phyloP scores from a whole-genome alignment of 2,113 vertebrate genomes.

The Oncorhynchus nerka region DNA sequence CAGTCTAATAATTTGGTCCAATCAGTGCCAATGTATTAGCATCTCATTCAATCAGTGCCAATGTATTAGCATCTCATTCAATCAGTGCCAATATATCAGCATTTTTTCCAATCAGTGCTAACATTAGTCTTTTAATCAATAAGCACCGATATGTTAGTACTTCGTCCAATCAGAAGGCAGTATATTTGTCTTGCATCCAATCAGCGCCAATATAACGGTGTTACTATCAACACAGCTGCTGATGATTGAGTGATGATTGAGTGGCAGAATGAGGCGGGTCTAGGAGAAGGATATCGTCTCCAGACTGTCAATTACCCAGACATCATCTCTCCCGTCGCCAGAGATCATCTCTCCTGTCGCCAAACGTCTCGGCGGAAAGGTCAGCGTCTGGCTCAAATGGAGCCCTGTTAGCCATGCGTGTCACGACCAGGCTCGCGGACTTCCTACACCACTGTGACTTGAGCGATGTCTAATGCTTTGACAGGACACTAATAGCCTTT shows the following conservation, averaged over 20 bases:
- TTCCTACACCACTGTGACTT: constrained; percentile 40
- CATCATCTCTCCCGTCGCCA: constrained; percentile 37
- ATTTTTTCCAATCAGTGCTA: no score
- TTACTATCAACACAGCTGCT: background rate
- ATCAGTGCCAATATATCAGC: no score
- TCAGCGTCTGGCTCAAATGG: constrained; percentile 58
- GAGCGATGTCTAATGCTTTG: constrained; percentile 55
- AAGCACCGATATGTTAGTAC: no score
- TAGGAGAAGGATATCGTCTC: constrained; percentile 27
- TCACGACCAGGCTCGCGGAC: constrained; percentile 43
- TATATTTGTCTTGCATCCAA: background rate
- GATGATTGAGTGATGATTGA: constrained; percentile 31
- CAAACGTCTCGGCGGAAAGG: constrained; percentile 52
- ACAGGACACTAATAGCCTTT: constrained; percentile 44
- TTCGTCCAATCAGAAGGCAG: no score
- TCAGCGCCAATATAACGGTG: constrained; percentile 19
- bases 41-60: background rate
- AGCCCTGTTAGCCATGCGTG: constrained; percentile 53
- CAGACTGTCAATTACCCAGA: constrained; percentile 58
- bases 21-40: background rate
- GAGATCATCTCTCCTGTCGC: constrained; percentile 29
- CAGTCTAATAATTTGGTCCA: background rate
- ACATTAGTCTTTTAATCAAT: no score
- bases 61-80: no score
- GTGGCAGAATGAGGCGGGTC: constrained; percentile 22